Conservation (phyloP, 2,888 invertebrate species). For the Hipparchia sbordonii region DNA sequence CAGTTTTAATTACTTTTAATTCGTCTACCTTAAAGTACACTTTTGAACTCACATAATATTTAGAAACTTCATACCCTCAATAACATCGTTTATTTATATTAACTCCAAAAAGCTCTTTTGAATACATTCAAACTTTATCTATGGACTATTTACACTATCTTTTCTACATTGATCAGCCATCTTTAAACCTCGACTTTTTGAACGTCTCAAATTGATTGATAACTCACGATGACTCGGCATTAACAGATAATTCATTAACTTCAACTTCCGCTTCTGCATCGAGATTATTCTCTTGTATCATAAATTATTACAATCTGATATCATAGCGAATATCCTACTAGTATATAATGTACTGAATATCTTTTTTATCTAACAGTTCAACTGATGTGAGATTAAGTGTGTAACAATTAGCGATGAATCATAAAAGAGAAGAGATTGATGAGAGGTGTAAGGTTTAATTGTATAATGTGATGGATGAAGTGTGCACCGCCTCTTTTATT, state of each 20-base stretch:
- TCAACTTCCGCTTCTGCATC: background rate
- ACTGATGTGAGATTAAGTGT: slow-evolving; percentile 2
- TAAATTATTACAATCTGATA: slow-evolving; percentile 4
- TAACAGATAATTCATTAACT: slow-evolving; percentile 13
- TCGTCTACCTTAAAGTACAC: too few species aligned
- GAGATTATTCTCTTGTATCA: slow-evolving; percentile 3
- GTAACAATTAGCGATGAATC: slow-evolving; percentile 9
- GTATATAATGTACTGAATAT: background rate
- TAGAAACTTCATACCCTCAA: background rate
- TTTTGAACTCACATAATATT: background rate
- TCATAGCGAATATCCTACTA: background rate
- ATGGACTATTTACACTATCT: background rate
- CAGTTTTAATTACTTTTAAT: too few species aligned
- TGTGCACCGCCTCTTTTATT: slow-evolving; percentile 6
- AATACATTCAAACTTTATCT: background rate
- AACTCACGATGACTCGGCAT: slow-evolving; percentile 6
- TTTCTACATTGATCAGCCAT: background rate
- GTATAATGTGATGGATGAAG: slow-evolving; percentile 5
- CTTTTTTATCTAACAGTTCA: background rate
- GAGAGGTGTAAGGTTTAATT: slow-evolving; percentile 8
- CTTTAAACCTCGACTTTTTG: background rate
- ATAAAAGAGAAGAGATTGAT: background rate
- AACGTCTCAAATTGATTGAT: slow-evolving; percentile 6
- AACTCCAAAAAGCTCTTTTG: background rate
- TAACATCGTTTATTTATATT: background rate